Evolutionary conservation across 1,140 invertebrate genomes (phyloP).

Genomic region (Armadillidium nasatum): DNA sequence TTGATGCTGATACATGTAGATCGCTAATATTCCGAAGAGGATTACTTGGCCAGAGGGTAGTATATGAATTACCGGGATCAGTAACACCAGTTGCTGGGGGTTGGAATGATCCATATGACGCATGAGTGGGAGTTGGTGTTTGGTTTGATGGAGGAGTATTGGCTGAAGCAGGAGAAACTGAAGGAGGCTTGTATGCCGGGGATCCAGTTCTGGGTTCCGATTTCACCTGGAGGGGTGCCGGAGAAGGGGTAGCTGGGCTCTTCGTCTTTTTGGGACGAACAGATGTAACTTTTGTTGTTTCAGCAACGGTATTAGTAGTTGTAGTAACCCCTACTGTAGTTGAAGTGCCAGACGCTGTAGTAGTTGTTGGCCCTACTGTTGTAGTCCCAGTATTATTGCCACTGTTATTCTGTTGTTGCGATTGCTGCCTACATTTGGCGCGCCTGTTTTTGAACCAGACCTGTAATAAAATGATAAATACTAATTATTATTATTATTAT

Average conservation of each 20-base stretch:
- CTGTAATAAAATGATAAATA: conserved; percentile 35
- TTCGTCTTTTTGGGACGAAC: conserved; percentile 44
- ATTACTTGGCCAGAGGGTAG: conserved; percentile 35
- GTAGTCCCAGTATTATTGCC: conserved; percentile 35
- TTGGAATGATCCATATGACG: conserved; percentile 36
- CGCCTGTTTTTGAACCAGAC: conserved; percentile 48
- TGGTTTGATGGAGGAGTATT: conserved; percentile 39
- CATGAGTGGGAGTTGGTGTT: conserved; percentile 39
- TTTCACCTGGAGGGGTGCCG: conserved; percentile 39
- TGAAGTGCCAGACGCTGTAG: conserved; percentile 30
- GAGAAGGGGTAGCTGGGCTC: conserved; percentile 40
- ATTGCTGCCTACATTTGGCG: conserved; percentile 46
- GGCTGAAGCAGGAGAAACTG: conserved; percentile 40
- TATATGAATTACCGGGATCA: conserved; percentile 33
- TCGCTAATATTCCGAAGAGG: conserved; percentile 33
- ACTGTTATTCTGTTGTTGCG: conserved; percentile 13
- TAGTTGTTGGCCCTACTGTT: conserved; percentile 31
- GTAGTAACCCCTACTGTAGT: conserved; percentile 24
- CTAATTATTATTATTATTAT: conserved; percentile 3
- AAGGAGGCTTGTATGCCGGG: conserved; percentile 42
- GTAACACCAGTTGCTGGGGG: conserved; percentile 26
- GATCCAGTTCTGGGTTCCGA: conserved; percentile 34
- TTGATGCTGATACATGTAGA: conserved; percentile 37
- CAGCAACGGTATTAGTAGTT: conserved; percentile 29
- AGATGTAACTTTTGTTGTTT: conserved; percentile 37